phyloP scores from a whole-genome alignment of 2,888 invertebrate species.

The Melangyna quadrimaculata region DNA sequence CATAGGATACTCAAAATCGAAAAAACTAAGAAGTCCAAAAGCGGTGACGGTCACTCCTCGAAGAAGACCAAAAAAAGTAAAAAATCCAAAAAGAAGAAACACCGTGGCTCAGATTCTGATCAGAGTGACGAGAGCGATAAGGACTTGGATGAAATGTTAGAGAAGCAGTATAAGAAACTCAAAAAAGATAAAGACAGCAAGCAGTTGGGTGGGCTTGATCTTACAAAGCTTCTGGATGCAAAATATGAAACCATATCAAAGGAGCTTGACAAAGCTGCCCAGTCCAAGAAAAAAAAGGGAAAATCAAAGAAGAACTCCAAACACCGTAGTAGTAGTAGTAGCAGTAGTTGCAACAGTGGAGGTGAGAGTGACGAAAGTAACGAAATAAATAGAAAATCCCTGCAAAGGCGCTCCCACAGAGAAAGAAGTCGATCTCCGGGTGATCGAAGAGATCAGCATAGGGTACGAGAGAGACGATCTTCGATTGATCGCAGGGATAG shows the following conservation, averaged over 20 bases:
- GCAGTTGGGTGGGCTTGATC: constrained; percentile 75
- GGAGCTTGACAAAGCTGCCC: constrained; percentile 79
- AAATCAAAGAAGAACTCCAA: constrained; percentile 59
- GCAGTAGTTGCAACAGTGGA: constrained; percentile 52
- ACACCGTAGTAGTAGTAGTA: constrained; percentile 52
- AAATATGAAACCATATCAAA: constrained; percentile 80
- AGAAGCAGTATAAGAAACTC: constrained; percentile 87
- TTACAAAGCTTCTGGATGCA: constrained; percentile 78
- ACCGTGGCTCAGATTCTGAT: constrained; percentile 40
- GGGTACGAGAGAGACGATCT: not conserved
- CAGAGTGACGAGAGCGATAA: constrained; percentile 76
- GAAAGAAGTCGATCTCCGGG: constrained; percentile 21
- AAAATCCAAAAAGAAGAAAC: constrained; percentile 74
- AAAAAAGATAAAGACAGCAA: constrained; percentile 81
- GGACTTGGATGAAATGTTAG: constrained; percentile 86
- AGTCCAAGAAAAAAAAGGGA: constrained; percentile 73
- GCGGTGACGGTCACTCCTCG: not conserved
- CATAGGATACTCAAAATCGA: constrained; percentile 88
- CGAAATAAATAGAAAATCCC: not conserved
- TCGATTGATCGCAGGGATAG: constrained; percentile 9
- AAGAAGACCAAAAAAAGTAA: constrained; percentile 74
- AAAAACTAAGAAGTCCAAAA: constrained; percentile 80
- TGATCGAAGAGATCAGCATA: constrained; percentile 3
- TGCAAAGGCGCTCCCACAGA: not conserved
- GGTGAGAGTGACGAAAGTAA: constrained; percentile 27